Evolutionary conservation across 2,113 vertebrate species (phyloP).

Genomic region (Hippocampus barbouri): DNA sequence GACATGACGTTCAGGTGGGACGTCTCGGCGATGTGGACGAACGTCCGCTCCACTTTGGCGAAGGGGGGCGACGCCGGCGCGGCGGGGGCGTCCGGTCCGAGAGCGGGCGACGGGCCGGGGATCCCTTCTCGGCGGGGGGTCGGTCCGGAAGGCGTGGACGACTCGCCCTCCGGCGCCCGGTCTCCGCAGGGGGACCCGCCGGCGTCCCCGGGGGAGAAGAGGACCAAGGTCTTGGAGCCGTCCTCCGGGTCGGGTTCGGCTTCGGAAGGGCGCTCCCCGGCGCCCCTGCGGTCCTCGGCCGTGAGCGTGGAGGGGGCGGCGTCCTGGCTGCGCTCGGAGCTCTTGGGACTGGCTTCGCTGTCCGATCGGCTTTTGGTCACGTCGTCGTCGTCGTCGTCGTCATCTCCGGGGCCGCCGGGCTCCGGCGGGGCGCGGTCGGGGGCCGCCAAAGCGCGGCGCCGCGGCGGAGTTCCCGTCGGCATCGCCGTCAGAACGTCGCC

Average conservation of each 20-base stretch:
- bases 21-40: slow-evolving; percentile 92
- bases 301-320: slow-evolving; percentile 87
- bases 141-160: slow-evolving; percentile 77
- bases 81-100: slow-evolving; percentile 76
- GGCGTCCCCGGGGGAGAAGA: slow-evolving; percentile 93
- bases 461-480: slow-evolving; percentile 73
- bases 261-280: slow-evolving; percentile 80
- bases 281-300: slow-evolving; percentile 84
- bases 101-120: too few species aligned
- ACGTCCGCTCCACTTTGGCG: slow-evolving; percentile 95
- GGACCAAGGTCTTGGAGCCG: slow-evolving; percentile 90
- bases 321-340: slow-evolving; percentile 87
- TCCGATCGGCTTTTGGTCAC: slow-evolving; percentile 83
- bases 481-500: slow-evolving; percentile 87
- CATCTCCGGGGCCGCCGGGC: slow-evolving; percentile 58
- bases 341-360: slow-evolving; percentile 86
- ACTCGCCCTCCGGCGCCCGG: slow-evolving; percentile 75
- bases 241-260: slow-evolving; percentile 90
- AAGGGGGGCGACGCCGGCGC: slow-evolving; percentile 84
- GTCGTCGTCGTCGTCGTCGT: slow-evolving; percentile 64
- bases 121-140: slow-evolving; percentile 78
- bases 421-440: slow-evolving; percentile 19
- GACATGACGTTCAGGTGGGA: slow-evolving; percentile 94
- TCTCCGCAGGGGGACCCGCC: slow-evolving; percentile 85
- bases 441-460: slow-evolving; percentile 53